These are phyloP conservation scores for Gnatocerus cornutus DNA, from an alignment of 2,888 invertebrate genomes.

Conservation along the genomic window DNA sequence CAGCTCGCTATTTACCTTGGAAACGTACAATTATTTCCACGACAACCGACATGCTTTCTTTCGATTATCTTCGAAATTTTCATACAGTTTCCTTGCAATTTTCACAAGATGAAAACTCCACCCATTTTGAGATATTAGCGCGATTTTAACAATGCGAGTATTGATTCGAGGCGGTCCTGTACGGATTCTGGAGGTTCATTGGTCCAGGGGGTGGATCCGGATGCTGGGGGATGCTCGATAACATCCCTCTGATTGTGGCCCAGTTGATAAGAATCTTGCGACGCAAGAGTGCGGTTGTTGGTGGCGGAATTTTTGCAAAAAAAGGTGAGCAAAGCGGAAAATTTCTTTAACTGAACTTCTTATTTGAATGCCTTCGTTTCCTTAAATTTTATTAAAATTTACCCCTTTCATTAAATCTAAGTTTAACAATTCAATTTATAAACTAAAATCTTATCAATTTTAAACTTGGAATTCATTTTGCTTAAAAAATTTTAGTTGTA, in stretches of 20 bases:
- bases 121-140: constrained; percentile 21
- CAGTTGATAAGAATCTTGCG: constrained; percentile 38
- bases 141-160: constrained; percentile 33
- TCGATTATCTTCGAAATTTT: constrained; percentile 6
- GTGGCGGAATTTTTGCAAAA: constrained; percentile 1
- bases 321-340: too few relatives aligned
- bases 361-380: too few relatives aligned
- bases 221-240: constrained; percentile 30
- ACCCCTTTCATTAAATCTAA: too few relatives aligned
- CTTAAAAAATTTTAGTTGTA: too few relatives aligned
- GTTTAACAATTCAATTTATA: too few relatives aligned
- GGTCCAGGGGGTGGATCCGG: constrained; percentile 35
- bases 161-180: constrained; percentile 28
- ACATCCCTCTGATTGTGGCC: constrained; percentile 11
- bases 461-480: too few relatives aligned
- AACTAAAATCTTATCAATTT: too few relatives aligned
- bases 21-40: constrained; percentile 32
- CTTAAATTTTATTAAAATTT: too few relatives aligned
- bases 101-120: constrained; percentile 20
- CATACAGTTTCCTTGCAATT: constrained; percentile 14
- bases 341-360: too few relatives aligned
- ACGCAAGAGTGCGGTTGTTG: constrained; percentile 5
- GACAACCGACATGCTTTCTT: constrained; percentile 26
- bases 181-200: constrained; percentile 9
- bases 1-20: constrained; percentile 33